Percentiles rank a stretch among this genome's conserved stretches.
Evolutionary conservation across 2,797 vertebrate genomes (phyloP).

Genomic region (Denticeps clupeoides): DNA sequence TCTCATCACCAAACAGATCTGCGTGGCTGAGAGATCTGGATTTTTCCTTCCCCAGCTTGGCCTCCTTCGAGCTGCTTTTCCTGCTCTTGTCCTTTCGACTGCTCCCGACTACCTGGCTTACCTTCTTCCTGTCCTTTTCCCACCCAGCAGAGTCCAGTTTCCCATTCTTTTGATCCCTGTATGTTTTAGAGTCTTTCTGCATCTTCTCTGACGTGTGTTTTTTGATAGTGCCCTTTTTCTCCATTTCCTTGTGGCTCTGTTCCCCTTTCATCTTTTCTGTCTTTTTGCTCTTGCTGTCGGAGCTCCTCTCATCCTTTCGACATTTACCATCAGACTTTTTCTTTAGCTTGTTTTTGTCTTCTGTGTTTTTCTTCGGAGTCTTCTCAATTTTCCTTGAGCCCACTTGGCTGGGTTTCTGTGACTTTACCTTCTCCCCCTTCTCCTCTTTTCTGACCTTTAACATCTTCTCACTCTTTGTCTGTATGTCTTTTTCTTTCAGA

Average conservation of each 20-base stretch:
- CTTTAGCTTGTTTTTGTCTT: constrained; percentile 47
- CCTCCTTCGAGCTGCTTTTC: constrained; percentile 33
- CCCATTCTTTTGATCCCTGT: constrained; percentile 55
- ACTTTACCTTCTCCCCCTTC: constrained; percentile 26
- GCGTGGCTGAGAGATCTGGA: constrained; percentile 66
- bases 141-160: constrained; percentile 38
- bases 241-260: constrained; percentile 51
- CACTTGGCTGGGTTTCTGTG: constrained; percentile 42
- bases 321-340: constrained; percentile 34
- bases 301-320: constrained; percentile 45
- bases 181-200: constrained; percentile 46
- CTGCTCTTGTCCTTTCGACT: constrained; percentile 42
- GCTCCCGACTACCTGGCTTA: not conserved
- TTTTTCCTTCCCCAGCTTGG: constrained; percentile 40
- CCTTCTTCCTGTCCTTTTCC: constrained; percentile 43
- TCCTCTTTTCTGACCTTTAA: constrained; percentile 29
- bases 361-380: constrained; percentile 48
- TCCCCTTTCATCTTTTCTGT: constrained; percentile 48
- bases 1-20: constrained; percentile 90
- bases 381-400: constrained; percentile 54
- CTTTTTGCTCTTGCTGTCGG: constrained; percentile 39
- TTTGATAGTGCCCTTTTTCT: constrained; percentile 43
- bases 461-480: constrained; percentile 43
- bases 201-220: constrained; percentile 43
- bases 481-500: constrained; percentile 16